Percentiles rank a stretch among this genome's conserved stretches.
Conservation (phyloP, 2,113 vertebrate species). For the Rhynchomys soricoides region DNA sequence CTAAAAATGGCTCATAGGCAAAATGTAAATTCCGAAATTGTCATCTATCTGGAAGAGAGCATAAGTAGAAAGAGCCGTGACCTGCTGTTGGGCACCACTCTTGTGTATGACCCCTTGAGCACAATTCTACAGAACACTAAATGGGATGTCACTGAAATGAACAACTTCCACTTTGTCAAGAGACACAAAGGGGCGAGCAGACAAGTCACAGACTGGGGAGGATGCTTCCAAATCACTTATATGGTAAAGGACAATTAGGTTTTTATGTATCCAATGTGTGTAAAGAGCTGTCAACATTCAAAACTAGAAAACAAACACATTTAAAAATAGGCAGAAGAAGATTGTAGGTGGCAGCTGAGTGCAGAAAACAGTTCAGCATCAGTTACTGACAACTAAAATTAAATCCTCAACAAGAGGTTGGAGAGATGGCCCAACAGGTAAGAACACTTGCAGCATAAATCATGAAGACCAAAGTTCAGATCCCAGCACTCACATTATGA, state of each 20-base stretch:
- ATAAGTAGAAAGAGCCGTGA: background rate
- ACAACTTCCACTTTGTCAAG: constrained; percentile 37
- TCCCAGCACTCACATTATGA: background rate
- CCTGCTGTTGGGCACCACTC: background rate
- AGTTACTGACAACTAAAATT: background rate
- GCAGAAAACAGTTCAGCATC: background rate
- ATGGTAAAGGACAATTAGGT: background rate
- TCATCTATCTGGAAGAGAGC: constrained; percentile 30
- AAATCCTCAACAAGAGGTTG: background rate
- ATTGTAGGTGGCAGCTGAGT: background rate
- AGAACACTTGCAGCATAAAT: background rate
- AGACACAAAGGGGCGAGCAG: background rate
- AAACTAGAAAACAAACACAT: background rate
- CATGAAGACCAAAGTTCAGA: background rate
- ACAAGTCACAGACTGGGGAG: background rate
- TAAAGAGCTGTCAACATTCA: background rate
- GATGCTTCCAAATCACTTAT: background rate
- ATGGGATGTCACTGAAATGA: constrained; percentile 5
- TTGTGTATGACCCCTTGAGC: background rate
- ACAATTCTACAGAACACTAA: constrained; percentile 35
- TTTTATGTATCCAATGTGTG: background rate
- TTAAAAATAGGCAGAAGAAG: constrained; percentile 15
- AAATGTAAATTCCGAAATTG: constrained; percentile 4
- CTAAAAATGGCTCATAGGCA: background rate
- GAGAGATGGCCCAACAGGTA: background rate